These are phyloP conservation scores for Ifrita kowaldi DNA, from an alignment of 2,113 vertebrate species.

Conservation along the genomic window DNA sequence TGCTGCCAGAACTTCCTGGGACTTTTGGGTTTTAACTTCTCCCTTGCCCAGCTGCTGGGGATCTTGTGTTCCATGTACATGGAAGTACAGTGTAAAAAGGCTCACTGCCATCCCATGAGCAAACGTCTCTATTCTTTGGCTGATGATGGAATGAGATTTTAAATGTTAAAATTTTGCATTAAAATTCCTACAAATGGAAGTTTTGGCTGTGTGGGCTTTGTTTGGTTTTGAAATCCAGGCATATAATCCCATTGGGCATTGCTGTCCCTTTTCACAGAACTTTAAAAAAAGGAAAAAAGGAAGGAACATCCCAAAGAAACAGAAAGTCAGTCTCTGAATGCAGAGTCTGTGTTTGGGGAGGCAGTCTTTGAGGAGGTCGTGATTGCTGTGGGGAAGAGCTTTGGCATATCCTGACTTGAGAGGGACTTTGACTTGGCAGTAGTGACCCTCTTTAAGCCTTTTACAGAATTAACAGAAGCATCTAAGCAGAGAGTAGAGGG, in stretches of 20 bases:
- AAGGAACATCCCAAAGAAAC: background rate
- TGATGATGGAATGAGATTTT: background rate
- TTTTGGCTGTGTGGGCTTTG: background rate
- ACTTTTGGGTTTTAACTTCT: background rate
- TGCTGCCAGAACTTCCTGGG: background rate
- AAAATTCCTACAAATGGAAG: background rate
- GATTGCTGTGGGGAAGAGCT: background rate
- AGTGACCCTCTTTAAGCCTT: background rate
- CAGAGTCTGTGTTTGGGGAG: background rate
- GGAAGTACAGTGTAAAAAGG: background rate
- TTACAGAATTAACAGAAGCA: background rate
- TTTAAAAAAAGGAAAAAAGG: background rate
- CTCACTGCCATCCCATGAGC: background rate
- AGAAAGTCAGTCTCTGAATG: background rate
- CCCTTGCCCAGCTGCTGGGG: background rate
- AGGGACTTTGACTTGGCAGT: background rate
- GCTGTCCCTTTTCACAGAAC: background rate
- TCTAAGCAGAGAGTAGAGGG: background rate
- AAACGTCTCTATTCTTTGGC: accelerated
- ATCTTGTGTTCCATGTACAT: background rate
- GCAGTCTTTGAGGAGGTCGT: background rate
- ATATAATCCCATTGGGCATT: background rate
- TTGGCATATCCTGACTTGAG: background rate
- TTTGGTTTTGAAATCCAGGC: background rate
- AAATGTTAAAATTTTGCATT: background rate